phyloP scores from a whole-genome alignment of 64 coral and sea anemone genomes.

The Porites australiensis region DNA sequence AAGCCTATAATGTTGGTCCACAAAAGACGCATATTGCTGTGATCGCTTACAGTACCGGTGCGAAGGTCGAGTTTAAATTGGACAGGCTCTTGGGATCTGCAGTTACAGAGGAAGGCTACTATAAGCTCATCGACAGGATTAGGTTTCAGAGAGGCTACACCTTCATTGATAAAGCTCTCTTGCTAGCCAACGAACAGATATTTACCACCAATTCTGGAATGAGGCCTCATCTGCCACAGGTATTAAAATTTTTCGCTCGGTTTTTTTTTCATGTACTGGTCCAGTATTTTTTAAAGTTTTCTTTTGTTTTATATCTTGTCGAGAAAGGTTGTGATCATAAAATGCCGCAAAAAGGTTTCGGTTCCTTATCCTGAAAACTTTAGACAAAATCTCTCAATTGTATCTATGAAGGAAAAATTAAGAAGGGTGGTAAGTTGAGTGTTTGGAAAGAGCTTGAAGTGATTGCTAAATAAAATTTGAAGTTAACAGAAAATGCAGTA shows the following conservation, averaged over 20 bases:
- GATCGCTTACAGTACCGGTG: conserved; percentile 50
- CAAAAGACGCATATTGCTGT: conserved; percentile 41
- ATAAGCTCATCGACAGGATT: conserved; percentile 1
- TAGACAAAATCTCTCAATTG: too few relatives aligned
- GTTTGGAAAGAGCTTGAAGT: too few relatives aligned
- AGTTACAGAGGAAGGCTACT: not conserved
- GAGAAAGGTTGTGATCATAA: too few relatives aligned
- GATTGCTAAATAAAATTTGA: too few relatives aligned
- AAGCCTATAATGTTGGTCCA: conserved; percentile 17
- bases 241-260: not conserved
- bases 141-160: conserved; percentile 50
- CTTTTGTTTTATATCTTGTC: too few relatives aligned
- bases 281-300: too few relatives aligned
- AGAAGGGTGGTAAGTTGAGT: too few relatives aligned
- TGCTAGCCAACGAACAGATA: not conserved
- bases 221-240: conserved; percentile 36
- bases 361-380: too few relatives aligned
- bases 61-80: conserved; percentile 21
- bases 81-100: not conserved
- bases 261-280: too few relatives aligned
- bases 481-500: too few relatives aligned
- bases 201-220: conserved; percentile 17
- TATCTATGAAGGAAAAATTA: too few relatives aligned
- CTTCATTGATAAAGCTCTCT: conserved; percentile 44
- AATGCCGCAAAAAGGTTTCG: too few relatives aligned